Percentiles rank a stretch among this genome's conserved stretches.
Evolutionary conservation across 1,140 invertebrate species (phyloP).

Genomic region (Ganaspis sp.): DNA sequence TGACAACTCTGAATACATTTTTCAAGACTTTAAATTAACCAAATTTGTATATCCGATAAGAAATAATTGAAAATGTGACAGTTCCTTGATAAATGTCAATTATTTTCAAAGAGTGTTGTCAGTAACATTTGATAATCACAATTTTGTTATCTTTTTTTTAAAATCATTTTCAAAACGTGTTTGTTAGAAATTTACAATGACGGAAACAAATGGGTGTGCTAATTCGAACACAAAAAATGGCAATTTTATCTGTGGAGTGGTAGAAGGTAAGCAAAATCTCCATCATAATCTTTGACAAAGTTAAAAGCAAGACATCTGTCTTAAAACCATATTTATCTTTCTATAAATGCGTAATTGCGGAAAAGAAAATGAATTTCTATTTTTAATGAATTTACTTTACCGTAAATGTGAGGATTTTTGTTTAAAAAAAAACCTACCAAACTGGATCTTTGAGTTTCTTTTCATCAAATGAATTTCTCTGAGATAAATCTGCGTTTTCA

Average conservation of each 20-base stretch:
- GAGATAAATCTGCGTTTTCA: too few relatives aligned
- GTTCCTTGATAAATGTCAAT: constrained; percentile 35
- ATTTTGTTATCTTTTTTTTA: background rate
- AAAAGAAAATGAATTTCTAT: too few relatives aligned
- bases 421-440: too few relatives aligned
- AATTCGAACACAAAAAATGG: constrained; percentile 81
- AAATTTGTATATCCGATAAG: background rate
- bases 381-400: too few relatives aligned
- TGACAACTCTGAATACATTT: background rate
- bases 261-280: constrained; percentile 83
- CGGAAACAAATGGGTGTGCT: constrained; percentile 74
- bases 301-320: background rate
- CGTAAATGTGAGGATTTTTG: too few relatives aligned
- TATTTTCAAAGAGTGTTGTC: background rate
- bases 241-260: constrained; percentile 93
- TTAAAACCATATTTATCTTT: background rate
- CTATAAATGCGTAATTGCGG: background rate
- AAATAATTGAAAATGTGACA: constrained; percentile 32
- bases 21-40: background rate
- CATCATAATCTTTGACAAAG: background rate
- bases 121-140: constrained; percentile 8
- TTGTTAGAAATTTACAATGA: constrained; percentile 62
- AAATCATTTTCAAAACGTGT: constrained; percentile 47
- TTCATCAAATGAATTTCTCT: too few relatives aligned
- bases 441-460: too few relatives aligned